Percentiles rank a stretch among this genome's conserved stretches.
phyloP scores from a whole-genome alignment of 2,888 invertebrate species.

The Drosophila fungiperda region DNA sequence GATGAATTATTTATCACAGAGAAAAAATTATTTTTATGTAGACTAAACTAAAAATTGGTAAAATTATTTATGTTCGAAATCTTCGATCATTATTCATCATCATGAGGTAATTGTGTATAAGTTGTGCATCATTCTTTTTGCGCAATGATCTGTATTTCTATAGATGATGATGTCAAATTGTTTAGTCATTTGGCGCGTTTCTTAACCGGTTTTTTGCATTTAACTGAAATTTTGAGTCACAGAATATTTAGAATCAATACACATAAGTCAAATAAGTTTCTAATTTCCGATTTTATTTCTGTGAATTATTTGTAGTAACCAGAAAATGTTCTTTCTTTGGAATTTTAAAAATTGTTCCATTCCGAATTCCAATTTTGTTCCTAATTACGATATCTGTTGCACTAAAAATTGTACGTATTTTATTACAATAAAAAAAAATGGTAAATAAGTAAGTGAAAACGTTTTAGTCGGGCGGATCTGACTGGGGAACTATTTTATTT shows the following conservation, averaged over 20 bases:
- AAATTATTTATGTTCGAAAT: neutral
- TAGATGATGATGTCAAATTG: conserved; percentile 48
- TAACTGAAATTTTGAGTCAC: conserved; percentile 21
- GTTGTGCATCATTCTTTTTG: neutral
- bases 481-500: neutral
- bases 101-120: neutral
- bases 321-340: neutral
- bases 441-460: neutral
- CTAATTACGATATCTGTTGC: neutral
- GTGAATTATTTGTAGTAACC: neutral
- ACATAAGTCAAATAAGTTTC: neutral
- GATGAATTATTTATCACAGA: neutral
- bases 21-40: neutral
- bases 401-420: rapidly evolving
- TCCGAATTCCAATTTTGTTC: neutral
- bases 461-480: neutral
- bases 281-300: neutral
- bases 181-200: conserved; percentile 34
- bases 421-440: neutral
- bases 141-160: conserved; percentile 53
- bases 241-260: conserved; percentile 11
- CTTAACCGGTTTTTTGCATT: conserved; percentile 54
- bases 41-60: neutral
- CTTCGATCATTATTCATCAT: neutral
- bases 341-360: neutral